Evolutionary conservation across 2,797 vertebrate species (phyloP), one percentile per base, ranked within the genome.

Genomic region (Gephyroberyx darwinii): DNA sequence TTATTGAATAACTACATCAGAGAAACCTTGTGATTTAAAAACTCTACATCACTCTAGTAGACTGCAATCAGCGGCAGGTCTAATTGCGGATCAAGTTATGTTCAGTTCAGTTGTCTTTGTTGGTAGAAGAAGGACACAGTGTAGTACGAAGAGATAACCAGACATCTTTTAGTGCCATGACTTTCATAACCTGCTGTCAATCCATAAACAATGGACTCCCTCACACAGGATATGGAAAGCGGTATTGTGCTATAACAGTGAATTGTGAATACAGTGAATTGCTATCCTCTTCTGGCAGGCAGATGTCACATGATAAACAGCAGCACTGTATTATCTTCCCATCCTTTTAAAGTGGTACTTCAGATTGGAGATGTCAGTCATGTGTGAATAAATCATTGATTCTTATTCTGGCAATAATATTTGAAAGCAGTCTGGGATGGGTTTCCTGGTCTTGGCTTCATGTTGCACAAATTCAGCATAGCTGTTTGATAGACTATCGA

Each of bases 251-350:
- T 72, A 0, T 33, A 26, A 48, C 54, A n/a, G n/a, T n/a, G n/a
- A n/a, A n/a, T n/a, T n/a, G n/a, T 58, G 74, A 81, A 74, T 19
- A 26, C 26, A 63, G 30, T 50, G 67, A 62, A 82, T 85, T 85
- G 73, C 63, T 81, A 59, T 65, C 53, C 54, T 72, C 64, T 62
- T 83, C 82, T 88, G 81, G 30, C 53, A 4, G 1, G 55, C 83
- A 90, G 85, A 86, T 84, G 86, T 78, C 78, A 43, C 12, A 51
- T n/a, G 84, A 83, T 80, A 78, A 86, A 81, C 67, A 43, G 57
- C 37, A 52, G 47, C 74, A 0, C 48, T 69, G 67, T 54, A 62
- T 68, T 16, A 10, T 65, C 71, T 70, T 64, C 81, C 71, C 71
- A 4, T 47, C 48, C 26, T 67, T 26, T 58, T 57, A 69, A 80